Percentiles rank a stretch among this genome's conserved stretches.
phyloP scores from a whole-genome alignment of 2,797 vertebrate species.

The Sphenopsis melanotis region DNA sequence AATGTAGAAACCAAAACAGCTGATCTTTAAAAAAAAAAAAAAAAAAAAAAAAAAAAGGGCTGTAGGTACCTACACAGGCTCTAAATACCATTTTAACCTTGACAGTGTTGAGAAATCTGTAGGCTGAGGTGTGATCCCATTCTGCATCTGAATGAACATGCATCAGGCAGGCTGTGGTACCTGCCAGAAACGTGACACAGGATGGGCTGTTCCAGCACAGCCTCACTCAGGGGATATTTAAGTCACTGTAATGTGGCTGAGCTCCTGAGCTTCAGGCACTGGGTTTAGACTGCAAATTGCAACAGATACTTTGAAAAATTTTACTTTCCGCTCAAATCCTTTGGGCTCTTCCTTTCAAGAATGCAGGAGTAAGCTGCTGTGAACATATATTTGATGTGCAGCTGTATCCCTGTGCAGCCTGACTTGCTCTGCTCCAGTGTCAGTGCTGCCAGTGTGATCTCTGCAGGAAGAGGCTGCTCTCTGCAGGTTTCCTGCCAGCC shows the following conservation, averaged over 20 bases:
- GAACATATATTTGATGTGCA: rapidly evolving
- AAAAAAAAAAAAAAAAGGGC: neutral
- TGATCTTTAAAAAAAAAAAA: neutral
- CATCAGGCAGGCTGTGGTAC: neutral
- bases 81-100: neutral
- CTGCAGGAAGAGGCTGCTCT: neutral
- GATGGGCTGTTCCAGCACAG: neutral
- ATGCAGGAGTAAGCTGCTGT: neutral
- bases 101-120: neutral
- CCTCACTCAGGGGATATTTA: neutral
- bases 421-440: neutral
- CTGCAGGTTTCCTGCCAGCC: neutral
- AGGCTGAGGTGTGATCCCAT: neutral
- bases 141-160: neutral
- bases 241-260: neutral
- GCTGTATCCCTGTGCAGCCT: neutral
- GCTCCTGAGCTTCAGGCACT: neutral
- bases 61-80: neutral
- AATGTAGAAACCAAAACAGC: neutral
- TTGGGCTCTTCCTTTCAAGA: neutral
- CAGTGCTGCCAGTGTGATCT: neutral
- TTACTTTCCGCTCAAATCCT: neutral
- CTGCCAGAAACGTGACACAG: neutral
- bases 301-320: neutral
- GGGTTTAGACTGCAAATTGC: neutral